Evolutionary conservation across 2,797 vertebrate species (phyloP).

Genomic region (Hyperoplus lanceolatus): DNA sequence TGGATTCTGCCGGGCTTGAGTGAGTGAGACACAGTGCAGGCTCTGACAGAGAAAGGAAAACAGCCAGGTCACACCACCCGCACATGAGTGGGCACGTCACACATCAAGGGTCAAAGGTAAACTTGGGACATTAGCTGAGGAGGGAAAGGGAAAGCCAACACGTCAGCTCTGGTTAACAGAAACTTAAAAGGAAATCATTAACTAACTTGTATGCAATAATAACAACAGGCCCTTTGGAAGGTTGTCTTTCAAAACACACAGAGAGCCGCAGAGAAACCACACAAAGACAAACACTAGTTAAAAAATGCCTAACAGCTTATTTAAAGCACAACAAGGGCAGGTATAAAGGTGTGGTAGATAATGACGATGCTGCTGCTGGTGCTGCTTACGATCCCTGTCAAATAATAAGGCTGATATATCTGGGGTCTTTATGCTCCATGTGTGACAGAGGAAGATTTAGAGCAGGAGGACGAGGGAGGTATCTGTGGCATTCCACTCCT

Average conservation of each 20-base stretch:
- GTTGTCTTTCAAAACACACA: constrained; percentile 3
- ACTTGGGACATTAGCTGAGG: constrained; percentile 33
- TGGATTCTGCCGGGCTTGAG: constrained; percentile 25
- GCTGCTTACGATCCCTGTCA: constrained; percentile 2
- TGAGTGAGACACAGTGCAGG: constrained; percentile 11
- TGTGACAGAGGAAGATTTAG: constrained; percentile 39
- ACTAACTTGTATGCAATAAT: constrained; percentile 18
- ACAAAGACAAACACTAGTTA: background rate
- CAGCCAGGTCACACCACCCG: constrained; percentile 35
- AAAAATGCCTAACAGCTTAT: constrained; percentile 7
- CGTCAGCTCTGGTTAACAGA: constrained; percentile 51
- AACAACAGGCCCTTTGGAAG: constrained; percentile 24
- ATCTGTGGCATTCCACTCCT: constrained; percentile 80
- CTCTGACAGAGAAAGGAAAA: constrained; percentile 69
- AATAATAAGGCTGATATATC: constrained; percentile 25
- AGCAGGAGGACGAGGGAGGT: constrained; percentile 57
- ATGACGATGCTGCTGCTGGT: background rate
- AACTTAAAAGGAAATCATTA: constrained; percentile 56
- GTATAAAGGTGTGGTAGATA: background rate
- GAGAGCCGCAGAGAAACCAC: constrained; percentile 13
- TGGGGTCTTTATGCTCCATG: constrained; percentile 7
- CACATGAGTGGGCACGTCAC: constrained; percentile 16
- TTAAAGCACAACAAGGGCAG: background rate
- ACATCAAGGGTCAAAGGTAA: constrained; percentile 43
- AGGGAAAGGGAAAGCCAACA: constrained; percentile 54